Evolutionary conservation across 2,888 invertebrate genomes (phyloP), one percentile per base, ranked within the genome.

Genomic region (Druceiella hillmani): DNA sequence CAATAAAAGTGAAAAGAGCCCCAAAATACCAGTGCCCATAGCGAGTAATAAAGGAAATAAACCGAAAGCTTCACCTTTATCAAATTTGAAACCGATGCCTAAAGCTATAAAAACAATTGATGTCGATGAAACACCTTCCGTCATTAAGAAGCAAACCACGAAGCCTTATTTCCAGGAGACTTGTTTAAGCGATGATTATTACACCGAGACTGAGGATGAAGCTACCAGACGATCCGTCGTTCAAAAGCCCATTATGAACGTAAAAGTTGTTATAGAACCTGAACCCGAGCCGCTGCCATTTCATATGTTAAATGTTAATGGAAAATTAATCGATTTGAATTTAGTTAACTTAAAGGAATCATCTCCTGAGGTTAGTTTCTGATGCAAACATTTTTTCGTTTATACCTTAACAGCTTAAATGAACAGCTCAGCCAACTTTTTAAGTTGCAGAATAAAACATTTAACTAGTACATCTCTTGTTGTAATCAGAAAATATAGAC

Each of bases 131-230:
- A 9, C 51, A 55, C 38, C 34, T 48, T 3, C 53, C 57, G 1
- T 49, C 57, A 2, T 45, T 54, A 22, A 56, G n/a, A n/a, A n/a
- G n/a, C n/a, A n/a, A n/a, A n/a, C n/a, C n/a, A 51, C 59, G 44
- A 70, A 74, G 40, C 69, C 67, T 46, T 79, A 66, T 50, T 72
- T 72, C 52, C 68, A 71, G 10, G 79, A 79, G 56, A 78, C 79
- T 2, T 79, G 79, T 52, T 75, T 76, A 33, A 78, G 79, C 13
- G 78, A 79, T 54, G 78, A 78, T 41, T 78, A 78, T 52, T 76
- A 76, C 62, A 74, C 73, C 1, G 71, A 68, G 14, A 55, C 64
- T 10, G 54, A 59, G 3, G 54, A 54, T 1, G 66, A 66, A 31
- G 56, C 57, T 33, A 55, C 55, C 39, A 35, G 48, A 54, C 44